These are phyloP conservation scores for Bergia sp. DNA, from an alignment of 92 coral and sea anemone species.

Conservation along the genomic window DNA sequence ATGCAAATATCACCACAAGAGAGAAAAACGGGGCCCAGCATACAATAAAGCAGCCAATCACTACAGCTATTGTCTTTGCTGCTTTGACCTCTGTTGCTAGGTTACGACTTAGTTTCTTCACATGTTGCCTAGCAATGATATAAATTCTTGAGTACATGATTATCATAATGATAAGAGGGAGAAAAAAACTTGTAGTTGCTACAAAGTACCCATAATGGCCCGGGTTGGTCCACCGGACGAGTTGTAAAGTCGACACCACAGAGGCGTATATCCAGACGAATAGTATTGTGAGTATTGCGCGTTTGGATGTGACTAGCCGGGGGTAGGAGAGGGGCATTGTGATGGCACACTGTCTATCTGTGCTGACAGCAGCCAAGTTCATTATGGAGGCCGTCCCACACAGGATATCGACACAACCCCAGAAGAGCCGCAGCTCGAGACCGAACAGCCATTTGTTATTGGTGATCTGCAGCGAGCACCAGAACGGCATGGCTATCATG, in stretches of 20 bases:
- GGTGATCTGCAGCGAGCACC: slow-evolving; percentile 83
- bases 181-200: slow-evolving; percentile 68
- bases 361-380: slow-evolving; percentile 86
- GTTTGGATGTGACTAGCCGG: slow-evolving; percentile 64
- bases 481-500: slow-evolving; percentile 85
- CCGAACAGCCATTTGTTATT: slow-evolving; percentile 68
- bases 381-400: slow-evolving; percentile 87
- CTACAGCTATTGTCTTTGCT: slow-evolving; percentile 84
- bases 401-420: slow-evolving; percentile 86
- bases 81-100: slow-evolving; percentile 80
- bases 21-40: slow-evolving; percentile 87
- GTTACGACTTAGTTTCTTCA: slow-evolving; percentile 62
- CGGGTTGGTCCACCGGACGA: slow-evolving; percentile 60
- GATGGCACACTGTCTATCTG: slow-evolving; percentile 85
- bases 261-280: slow-evolving; percentile 76
- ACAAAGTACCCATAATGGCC: slow-evolving; percentile 66
- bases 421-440: slow-evolving; percentile 53
- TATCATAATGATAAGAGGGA: slow-evolving; percentile 76
- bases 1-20: slow-evolving; percentile 68
- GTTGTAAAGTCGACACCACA: slow-evolving; percentile 65
- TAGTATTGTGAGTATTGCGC: slow-evolving; percentile 62
- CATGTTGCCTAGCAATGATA: slow-evolving; percentile 81
- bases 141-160: slow-evolving; percentile 79
- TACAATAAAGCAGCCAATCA: slow-evolving; percentile 76
- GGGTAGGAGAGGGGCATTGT: slow-evolving; percentile 79